Base-by-base conservation (phyloP, 2,888 invertebrate species). In the Eilema caniola region DNA sequence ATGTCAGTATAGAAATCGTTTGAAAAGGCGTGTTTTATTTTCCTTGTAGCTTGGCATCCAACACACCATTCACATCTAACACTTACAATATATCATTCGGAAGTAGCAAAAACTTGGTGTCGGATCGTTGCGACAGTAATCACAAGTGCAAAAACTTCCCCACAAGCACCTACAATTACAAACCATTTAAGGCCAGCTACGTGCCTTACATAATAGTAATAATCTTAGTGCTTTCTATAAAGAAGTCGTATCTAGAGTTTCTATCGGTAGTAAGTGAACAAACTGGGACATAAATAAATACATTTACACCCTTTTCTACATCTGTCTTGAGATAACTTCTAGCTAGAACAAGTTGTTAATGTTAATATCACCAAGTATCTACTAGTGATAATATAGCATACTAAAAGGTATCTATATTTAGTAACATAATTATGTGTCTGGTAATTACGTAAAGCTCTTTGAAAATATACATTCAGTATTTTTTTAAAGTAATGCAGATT, bases 141-240 rank as follows among this genome's bases (percentile, higher is more conserved):
- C 90, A 90, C 86, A 76, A 85, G 77, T 64, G 87, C 90, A 94
- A 94, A 93, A 95, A 93, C 87, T 69, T 81, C 84, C 78, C 74
- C 86, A 88, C 91, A 90, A 87, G 89, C 90, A 86, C 88, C 91
- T 89, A 90, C 93, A 93, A 95, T 95, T 94, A 95, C 91, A 86
- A 87, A 84, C 95, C 94, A 91, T 92, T 92, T 95, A 94, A 87
- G 93, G 95, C 81, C 74, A 80, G 83, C 86, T 88, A 92, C 92
- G 91, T 91, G 90, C 89, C 90, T 89, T 89, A 91, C 92, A 92
- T 87, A 88, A 90, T 90, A 88, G 88, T 87, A 87, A 86, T 90
- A 89, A 90, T 89, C 90, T 90, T 88, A 89, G 87, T 88, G 86
- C 88, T 88, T 89, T 83, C 82, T 86, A 83, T 84, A 83, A 82